Percentiles rank a stretch among this genome's conserved stretches.
Conservation (phyloP, 2,113 vertebrate genomes). For the Aepyceros melampus region DNA sequence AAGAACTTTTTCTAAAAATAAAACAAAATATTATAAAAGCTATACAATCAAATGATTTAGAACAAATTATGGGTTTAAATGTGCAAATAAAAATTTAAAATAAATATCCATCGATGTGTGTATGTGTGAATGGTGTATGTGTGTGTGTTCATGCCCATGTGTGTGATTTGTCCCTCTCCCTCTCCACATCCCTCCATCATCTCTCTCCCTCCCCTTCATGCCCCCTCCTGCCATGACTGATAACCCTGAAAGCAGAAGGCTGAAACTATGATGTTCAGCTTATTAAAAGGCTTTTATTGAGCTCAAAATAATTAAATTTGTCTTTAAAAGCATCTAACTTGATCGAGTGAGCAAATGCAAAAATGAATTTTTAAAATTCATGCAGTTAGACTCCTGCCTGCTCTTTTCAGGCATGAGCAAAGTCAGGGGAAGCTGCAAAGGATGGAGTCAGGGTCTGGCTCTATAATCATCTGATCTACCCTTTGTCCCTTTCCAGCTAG, state of each 20-base stretch:
- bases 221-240: not conserved
- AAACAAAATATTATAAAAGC: constrained; percentile 4
- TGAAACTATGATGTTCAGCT: not conserved
- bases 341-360: not conserved
- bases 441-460: not conserved
- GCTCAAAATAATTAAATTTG: constrained; percentile 26
- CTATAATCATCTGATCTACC: not conserved
- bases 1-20: constrained; percentile 54
- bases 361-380: not conserved
- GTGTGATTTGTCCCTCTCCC: not conserved
- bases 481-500: not conserved
- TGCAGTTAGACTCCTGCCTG: not conserved
- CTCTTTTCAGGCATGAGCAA: not conserved
- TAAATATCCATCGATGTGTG: not conserved
- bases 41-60: not conserved
- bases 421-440: not conserved
- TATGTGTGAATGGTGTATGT: not conserved
- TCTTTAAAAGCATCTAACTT: constrained; percentile 19
- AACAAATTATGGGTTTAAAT: not conserved
- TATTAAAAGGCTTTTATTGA: constrained; percentile 34
- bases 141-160: rapidly evolving
- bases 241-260: not conserved
- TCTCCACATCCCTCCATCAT: rapidly evolving
- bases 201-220: not conserved
- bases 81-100: not conserved